Evolutionary conservation across 2,797 vertebrate species (phyloP), one percentile per base, ranked within the genome.

Genomic region (Sebastes hubbsi): DNA sequence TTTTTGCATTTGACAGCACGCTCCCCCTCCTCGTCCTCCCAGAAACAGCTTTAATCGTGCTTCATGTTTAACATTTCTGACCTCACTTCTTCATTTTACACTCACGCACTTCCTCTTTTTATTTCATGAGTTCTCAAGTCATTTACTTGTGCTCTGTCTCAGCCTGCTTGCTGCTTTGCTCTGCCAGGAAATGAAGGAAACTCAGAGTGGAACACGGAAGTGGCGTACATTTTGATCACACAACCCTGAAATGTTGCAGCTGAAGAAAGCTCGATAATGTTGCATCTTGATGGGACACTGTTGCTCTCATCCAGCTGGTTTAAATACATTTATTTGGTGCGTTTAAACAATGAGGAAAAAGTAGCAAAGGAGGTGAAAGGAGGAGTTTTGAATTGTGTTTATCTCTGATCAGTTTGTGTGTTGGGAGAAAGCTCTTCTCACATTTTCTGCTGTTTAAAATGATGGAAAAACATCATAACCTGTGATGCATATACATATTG

Each of bases 181-280:
- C 80, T 87, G 81, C 73, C 91, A 94, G 92, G 91, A 94, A 94
- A 84, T 88, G 58, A 82, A 89, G 83, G 38, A 60, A 67, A 77
- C 82, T 92, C 87, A 90, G 88, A 94, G 80, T 90, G 91, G 89
- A 95, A 95, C 88, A 87, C 89, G 94, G 95, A 96, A 96, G 95
- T 93, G 93, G 92, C 92, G 80, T 75, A 80, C 46, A 25, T 68
- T 86, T 58, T 46, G 46, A 61, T 85, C 78, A 59, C 38, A 78
- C 61, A 27, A 29, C 63, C 74, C 60, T 2, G 75, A 13, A 42
- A 29, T 54, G 70, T 52, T 68, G 60, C 61, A 64, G 65, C 71
- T 60, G n/a, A 56, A 77, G 70, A 46, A n/a, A 30, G 20, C 52
- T 34, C 5, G 6, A 34, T n/a, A 54, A 46, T 25, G 14, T 55